Evolutionary conservation across 1,140 invertebrate genomes (phyloP).

Genomic region (Zaprionus ornatus): DNA sequence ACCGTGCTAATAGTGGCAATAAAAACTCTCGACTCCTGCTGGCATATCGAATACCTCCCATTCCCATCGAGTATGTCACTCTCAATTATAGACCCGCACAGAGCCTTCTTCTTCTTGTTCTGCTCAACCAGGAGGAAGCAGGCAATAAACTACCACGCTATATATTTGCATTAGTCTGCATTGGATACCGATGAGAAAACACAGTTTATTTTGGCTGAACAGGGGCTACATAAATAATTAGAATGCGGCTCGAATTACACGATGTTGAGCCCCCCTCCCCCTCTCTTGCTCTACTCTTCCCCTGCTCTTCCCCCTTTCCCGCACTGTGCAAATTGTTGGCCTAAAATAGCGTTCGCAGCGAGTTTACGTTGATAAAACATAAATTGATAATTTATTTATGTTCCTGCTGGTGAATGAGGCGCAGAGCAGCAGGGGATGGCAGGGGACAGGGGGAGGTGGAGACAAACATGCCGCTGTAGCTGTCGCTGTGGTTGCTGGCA

Average conservation of each 20-base stretch:
- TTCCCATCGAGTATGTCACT: not conserved
- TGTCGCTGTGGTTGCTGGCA: slow-evolving; percentile 3
- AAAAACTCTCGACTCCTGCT: not conserved
- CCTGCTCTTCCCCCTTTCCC: too few species aligned
- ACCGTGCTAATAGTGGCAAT: not conserved
- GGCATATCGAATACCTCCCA: not conserved
- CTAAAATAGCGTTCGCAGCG: slow-evolving; percentile 6
- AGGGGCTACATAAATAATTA: slow-evolving; percentile 31
- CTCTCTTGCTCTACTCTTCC: too few species aligned
- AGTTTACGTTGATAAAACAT: slow-evolving; percentile 33
- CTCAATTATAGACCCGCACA: not conserved
- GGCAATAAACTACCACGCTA: not conserved
- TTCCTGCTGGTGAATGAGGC: not conserved
- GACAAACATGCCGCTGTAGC: not conserved
- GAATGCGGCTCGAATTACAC: slow-evolving; percentile 20
- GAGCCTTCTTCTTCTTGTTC: not conserved
- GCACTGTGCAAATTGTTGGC: not conserved
- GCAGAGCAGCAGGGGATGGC: not conserved
- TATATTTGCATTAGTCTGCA: not conserved
- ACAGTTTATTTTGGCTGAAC: not conserved
- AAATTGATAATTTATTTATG: slow-evolving; percentile 60
- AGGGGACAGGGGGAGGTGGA: not conserved
- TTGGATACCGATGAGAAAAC: not conserved
- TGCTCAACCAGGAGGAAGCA: not conserved
- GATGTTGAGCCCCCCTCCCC: not conserved